Base-by-base conservation (phyloP, 2,797 vertebrate species). In the Gallinago nigripennis region DNA sequence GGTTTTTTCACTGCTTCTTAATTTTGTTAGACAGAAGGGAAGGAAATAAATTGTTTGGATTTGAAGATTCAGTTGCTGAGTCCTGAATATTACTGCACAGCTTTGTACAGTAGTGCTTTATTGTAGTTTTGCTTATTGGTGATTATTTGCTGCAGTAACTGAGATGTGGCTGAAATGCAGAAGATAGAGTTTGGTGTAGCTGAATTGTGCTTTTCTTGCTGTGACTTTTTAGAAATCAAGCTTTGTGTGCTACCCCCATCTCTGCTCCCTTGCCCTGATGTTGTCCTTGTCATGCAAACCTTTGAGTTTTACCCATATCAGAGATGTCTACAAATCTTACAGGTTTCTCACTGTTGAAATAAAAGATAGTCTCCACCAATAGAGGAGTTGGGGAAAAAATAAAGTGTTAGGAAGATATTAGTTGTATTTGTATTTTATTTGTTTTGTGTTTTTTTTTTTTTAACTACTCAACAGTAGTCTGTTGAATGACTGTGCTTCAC, bases 1-100 rank as follows among this genome's bases (percentile, higher is more conserved):
- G 3, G 0, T 1, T n/a, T 9, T 77, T 56, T 20, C 4, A 61
- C 0, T 0, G 1, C 1, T 53, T 80, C 57, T 54, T 33, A 43
- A 10, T 35, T 90, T 90, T 51, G 4, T 82, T 75, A 60, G 8
- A 31, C 5, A 46, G 35, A 77, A 80, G 11, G 3, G 7, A 80
- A 60, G 11, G 23, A 92, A 82, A 30, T 33, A 10, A 46, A 51
- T 63, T 70, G 1, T 63, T 86, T 91, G 16, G 6, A 58, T 57
- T 31, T n/a, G 9, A 53, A 80, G 41, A 71, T 64, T 80, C 23
- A 16, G 9, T 45, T 28, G 16, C 30, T 86, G 31, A 23, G 24
- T 84, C 20, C 8, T 88, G 15, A 71, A 28, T 88, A 37, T 75
- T 78, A 46, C 19, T 35, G 2, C 9, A 39, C 27, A 60, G 12